Evolutionary conservation across 2,797 vertebrate species (phyloP), one percentile per base, ranked within the genome.

Genomic region (Pipistrellus pygmaeus): DNA sequence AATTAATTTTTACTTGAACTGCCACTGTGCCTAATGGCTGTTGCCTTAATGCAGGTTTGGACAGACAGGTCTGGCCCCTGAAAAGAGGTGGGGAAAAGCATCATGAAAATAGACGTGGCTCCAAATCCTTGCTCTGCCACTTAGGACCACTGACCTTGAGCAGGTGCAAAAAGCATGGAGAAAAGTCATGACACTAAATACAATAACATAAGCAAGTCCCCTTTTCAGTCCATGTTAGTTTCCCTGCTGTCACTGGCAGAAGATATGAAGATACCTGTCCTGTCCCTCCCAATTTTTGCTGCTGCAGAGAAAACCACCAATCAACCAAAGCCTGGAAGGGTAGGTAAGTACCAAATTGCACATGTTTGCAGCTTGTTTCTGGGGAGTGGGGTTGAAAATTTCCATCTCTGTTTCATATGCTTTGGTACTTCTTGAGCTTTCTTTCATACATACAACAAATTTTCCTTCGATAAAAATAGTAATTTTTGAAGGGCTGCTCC

Each of bases 1-100:
- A 90, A 62, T 66, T 86, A 55, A 90, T 46, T 94, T 93, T 86
- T 80, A 60, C 55, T 57, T 78, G 73, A 53, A 62, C 30, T 68
- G 13, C 25, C 17, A 81, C 53, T 41, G 20, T 57, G 44, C 5
- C 41, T 62, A n/a, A 25, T 27, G 46, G 13, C n/a, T 69, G 64
- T 41, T 30, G 32, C 25, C 15, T 48, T 15, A 53, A 17, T 9
- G 3, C 44, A 80, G 46, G 72, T 44, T 84, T 55, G 62, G 71
- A 82, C 4, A 27, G 23, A 76, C 27, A 12, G 18, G 7, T 27
- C 46, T 38, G 81, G 17, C 32, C 76, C 83, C 55, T 46, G 17
- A 81, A 80, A 41, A 41, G 38, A 93, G 3, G 84, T 20, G 7
- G 32, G 23, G 71, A 15, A 6, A 30, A 71, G 44, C 32, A 76